Conservation (phyloP, 2,888 invertebrate species). For the Drosophila colorata region DNA sequence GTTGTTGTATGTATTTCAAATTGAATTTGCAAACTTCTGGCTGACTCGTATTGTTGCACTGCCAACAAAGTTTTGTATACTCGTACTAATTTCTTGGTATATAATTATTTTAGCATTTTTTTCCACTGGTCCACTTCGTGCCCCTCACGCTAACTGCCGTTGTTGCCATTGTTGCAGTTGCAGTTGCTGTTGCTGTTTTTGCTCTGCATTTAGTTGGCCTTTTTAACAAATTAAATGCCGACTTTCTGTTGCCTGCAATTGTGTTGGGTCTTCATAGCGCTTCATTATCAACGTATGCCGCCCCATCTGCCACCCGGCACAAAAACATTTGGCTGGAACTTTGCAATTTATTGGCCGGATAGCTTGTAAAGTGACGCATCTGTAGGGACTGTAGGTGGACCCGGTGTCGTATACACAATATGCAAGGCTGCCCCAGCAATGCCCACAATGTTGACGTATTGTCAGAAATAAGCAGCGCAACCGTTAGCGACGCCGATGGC, state of each 20-base stretch:
- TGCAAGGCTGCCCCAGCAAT: slow-evolving; percentile 3
- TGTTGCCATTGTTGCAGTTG: slow-evolving; percentile 45
- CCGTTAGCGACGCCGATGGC: slow-evolving; percentile 37
- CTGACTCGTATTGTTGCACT: slow-evolving; percentile 54
- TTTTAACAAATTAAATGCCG: slow-evolving; percentile 84
- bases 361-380: slow-evolving; percentile 39
- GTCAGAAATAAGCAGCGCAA: slow-evolving; percentile 11
- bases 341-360: slow-evolving; percentile 58
- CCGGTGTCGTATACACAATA: slow-evolving; percentile 52
- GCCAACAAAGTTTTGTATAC: slow-evolving; percentile 71
- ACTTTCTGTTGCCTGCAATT: slow-evolving; percentile 70
- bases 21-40: slow-evolving; percentile 75
- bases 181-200: slow-evolving; percentile 47
- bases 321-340: slow-evolving; percentile 17
- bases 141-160: background rate
- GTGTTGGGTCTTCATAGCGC: slow-evolving; percentile 30
- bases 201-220: slow-evolving; percentile 71
- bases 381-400: slow-evolving; percentile 7
- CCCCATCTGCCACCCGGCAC: background rate
- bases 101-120: slow-evolving; percentile 69
- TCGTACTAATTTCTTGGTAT: slow-evolving; percentile 73
- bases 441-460: slow-evolving; percentile 21
- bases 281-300: slow-evolving; percentile 37
- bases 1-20: slow-evolving; percentile 70
- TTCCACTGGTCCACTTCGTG: background rate